Base-by-base conservation (phyloP, 1,140 invertebrate species). In the Hypsibius dujardini region DNA sequence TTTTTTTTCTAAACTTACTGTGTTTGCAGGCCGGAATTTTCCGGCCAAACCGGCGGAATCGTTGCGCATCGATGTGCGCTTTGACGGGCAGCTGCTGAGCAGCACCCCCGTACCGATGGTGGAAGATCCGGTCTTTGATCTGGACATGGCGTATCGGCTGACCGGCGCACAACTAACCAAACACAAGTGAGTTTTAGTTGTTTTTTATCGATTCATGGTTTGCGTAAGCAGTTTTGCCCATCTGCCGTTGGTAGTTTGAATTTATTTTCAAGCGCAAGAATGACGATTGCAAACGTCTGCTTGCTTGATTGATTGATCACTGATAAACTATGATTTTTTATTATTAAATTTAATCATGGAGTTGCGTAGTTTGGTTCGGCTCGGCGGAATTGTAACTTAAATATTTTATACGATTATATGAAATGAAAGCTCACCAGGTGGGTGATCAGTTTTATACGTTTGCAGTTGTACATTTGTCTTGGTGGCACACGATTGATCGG, bases 121-220 rank as follows among this genome's bases (percentile, higher is more conserved):
- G 7, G 62, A 67, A 67, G 62, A 67, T 12, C 62, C 62, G 62
- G 62, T 67, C 12, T 67, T 67, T 42, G 62, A 67, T 42, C 12
- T 45, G 42, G 62, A 67, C 62, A 67, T 67, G 62, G 62, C 62
- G 0, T 67, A 15, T 67, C 12, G 62, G 42, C 45, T 67, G 62
- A 67, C 62, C 12, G 62, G 62, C 12, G 45, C 12, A 42, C 12
- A 67, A 42, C 42, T 67, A 42, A 67, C 12, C 12, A 42, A 67
- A 15, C 62, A 67, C 42, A 67, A 67, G 62, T 67, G 45, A 56
- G 7, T 12, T 28, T 28, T n/a, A 56, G 50, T n/a, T 56, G 7
- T n/a, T 56, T n/a, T 7, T 56, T 56, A 56, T 56, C n/a, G n/a
- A 12, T 56, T 56, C n/a, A 12, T 56, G n/a, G 50, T 56, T 56